These are phyloP conservation scores for Ammodytes dubius DNA, from an alignment of 2,113 vertebrate genomes.

Conservation along the genomic window DNA sequence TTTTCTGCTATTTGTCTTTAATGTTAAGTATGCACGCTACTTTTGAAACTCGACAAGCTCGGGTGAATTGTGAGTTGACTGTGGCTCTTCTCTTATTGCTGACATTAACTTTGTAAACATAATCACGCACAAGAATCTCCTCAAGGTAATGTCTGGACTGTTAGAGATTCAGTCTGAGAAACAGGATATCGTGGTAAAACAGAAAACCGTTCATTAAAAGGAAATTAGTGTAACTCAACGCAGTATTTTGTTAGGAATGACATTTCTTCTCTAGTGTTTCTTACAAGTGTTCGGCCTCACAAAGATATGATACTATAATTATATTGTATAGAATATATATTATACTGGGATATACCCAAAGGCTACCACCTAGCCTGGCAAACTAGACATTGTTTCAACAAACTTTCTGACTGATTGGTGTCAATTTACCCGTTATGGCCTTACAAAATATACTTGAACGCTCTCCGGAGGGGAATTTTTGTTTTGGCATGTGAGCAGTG, in stretches of 20 bases:
- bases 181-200: slow-evolving; percentile 15
- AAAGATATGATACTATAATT: slow-evolving; percentile 21
- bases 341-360: background rate
- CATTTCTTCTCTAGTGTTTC: slow-evolving; percentile 5
- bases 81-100: slow-evolving; percentile 10
- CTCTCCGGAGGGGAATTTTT: background rate
- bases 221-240: background rate
- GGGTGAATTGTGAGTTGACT: background rate
- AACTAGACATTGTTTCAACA: slow-evolving; percentile 2
- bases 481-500: background rate
- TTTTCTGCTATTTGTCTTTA: slow-evolving; percentile 11
- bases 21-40: background rate
- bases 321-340: background rate
- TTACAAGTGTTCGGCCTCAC: background rate
- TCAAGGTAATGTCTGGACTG: background rate
- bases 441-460: background rate
- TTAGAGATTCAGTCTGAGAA: slow-evolving; percentile 17
- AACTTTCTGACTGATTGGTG: slow-evolving; percentile 6
- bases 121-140: slow-evolving; percentile 12
- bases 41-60: slow-evolving; percentile 12
- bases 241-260: slow-evolving; percentile 12
- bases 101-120: background rate
- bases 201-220: slow-evolving; percentile 22
- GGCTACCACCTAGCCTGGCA: background rate
- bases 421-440: background rate